phyloP scores from a whole-genome alignment of 2,797 vertebrate species.

The Neopelma chrysocephalum region DNA sequence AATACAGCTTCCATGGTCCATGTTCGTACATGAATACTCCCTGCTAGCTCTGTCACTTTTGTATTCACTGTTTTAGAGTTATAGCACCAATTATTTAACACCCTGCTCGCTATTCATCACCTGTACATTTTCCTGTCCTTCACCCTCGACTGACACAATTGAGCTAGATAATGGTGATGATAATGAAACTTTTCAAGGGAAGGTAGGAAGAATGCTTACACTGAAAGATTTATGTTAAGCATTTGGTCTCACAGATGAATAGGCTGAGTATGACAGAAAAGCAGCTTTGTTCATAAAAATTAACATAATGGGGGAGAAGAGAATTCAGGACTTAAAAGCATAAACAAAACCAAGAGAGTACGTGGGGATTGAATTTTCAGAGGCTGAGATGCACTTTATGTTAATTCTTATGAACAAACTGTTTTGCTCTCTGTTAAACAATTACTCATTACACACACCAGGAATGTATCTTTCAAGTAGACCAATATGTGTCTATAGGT shows the following conservation, averaged over 20 bases:
- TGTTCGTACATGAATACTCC: not conserved
- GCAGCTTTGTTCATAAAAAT: not conserved
- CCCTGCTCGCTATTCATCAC: not conserved
- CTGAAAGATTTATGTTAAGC: not conserved
- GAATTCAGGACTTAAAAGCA: not conserved
- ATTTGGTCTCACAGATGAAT: not conserved
- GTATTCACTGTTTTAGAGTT: not conserved
- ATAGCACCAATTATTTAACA: not conserved
- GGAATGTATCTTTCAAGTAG: not conserved
- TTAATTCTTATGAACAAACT: not conserved
- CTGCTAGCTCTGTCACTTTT: not conserved
- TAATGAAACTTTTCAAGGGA: not conserved
- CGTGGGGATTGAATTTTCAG: not conserved
- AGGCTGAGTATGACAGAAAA: not conserved
- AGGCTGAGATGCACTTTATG: not conserved
- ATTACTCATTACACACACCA: not conserved
- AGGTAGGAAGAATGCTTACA: not conserved
- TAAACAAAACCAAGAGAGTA: not conserved
- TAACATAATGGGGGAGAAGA: not conserved
- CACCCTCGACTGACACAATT: not conserved
- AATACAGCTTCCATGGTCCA: not conserved
- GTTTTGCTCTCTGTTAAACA: not conserved
- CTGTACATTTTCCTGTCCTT: not conserved
- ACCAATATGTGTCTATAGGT: not conserved
- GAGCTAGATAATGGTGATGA: not conserved